Conservation (phyloP, 2,113 vertebrate species). For the Caloenas nicobarica region DNA sequence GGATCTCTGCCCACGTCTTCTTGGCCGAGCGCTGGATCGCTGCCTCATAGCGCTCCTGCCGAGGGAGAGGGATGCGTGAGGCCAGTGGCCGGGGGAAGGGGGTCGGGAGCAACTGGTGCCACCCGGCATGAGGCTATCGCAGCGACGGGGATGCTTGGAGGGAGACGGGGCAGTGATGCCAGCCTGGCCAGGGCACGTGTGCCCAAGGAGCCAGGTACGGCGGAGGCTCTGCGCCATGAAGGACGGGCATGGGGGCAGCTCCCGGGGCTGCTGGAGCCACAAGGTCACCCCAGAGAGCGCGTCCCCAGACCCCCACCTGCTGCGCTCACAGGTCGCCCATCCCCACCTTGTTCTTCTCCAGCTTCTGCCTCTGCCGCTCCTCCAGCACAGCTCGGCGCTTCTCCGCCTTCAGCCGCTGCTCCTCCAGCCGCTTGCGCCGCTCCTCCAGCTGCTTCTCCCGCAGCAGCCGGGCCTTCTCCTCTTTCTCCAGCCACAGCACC, state of each 20-base stretch:
- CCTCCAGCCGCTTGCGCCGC: constrained; percentile 86
- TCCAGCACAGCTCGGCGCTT: constrained; percentile 86
- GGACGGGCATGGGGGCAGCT: neutral
- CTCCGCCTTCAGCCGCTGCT: constrained; percentile 89
- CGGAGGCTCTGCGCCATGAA: rapidly evolving
- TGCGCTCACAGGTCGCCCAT: rapidly evolving
- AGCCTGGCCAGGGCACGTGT: neutral
- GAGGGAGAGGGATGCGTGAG: neutral
- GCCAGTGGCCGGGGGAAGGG: rapidly evolving
- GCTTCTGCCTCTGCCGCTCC: constrained; percentile 92
- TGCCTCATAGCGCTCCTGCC: constrained; percentile 92
- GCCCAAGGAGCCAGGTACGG: neutral
- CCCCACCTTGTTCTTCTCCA: constrained; percentile 94
- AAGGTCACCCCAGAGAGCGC: neutral
- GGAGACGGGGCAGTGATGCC: neutral
- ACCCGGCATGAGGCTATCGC: rapidly evolving
- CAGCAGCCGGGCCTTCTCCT: constrained; percentile 88
- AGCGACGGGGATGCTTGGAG: neutral
- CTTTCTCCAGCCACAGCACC: constrained; percentile 94
- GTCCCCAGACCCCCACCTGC: neutral
- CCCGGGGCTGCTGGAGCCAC: neutral
- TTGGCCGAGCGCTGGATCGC: constrained; percentile 90
- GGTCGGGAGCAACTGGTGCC: neutral
- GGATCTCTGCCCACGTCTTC: constrained; percentile 98
- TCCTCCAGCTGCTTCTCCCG: constrained; percentile 94